Evolutionary conservation across 1,140 invertebrate species (phyloP), one percentile per base, ranked within the genome.

Genomic region (Uloborus diversus): DNA sequence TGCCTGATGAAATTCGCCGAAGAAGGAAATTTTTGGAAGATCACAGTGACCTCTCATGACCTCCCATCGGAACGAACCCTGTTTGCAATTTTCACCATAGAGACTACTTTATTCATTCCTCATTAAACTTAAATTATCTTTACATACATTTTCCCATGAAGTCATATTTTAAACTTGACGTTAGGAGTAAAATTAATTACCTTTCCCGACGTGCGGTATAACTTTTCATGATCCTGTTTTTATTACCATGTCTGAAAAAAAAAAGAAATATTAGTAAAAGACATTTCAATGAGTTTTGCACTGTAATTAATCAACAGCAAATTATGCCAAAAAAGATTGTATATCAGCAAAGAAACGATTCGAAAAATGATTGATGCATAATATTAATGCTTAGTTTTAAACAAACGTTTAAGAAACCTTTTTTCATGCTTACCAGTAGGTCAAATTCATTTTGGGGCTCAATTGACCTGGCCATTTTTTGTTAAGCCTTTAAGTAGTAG

Each of bases 171-270:
- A n/a, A n/a, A n/a, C n/a, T n/a, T n/a, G n/a, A n/a, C n/a, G n/a
- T 30, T 4, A 17, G 13, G 2, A 35, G 1, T 2, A 64, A 35
- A 28, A 3, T 5, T 20, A 9, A 64, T 62, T 75, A 75, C 71
- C 71, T 75, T 64, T 64, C 42, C 28, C 71, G 9, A 49, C 71
- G 27, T 32, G 71, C 33, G 27, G 61, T 14, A 35, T 33, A 35
- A 51, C 23, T 75, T 51, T 51, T 75, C 71, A 75, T 75, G 71
- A 62, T 75, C 64, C 51, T 47, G 27, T 27, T 53, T 53, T 64
- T 13, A 64, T 53, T 51, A 62, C 33, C 59, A 75, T 64, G 25
- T 53, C 42, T 75, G 37, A 5, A 75, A 75, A 53, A 75, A 25
- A 59, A 49, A 35, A 64, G 64, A 68, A 68, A n/a, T n/a, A n/a